Evolutionary conservation across 35 echinoderm and acorn worm genomes (phyloP).

Genomic region (Heliocidaris tuberculata): DNA sequence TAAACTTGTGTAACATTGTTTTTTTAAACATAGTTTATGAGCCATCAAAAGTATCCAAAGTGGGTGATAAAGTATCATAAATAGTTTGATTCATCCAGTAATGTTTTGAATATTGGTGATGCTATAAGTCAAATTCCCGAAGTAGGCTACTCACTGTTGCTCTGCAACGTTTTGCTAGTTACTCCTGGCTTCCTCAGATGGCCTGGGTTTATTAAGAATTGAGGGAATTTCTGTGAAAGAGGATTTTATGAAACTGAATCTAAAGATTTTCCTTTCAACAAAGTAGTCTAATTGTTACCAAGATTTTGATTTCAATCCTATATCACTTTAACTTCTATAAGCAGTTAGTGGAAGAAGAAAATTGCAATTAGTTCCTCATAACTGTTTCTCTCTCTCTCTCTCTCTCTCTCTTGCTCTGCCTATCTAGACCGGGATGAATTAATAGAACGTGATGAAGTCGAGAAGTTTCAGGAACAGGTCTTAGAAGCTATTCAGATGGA

Average conservation of each 20-base stretch:
- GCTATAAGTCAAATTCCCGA: too few species aligned
- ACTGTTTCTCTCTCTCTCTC: neutral
- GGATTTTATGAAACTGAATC: neutral
- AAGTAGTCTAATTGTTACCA: neutral
- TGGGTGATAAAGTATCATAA: too few species aligned
- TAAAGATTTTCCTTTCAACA: neutral
- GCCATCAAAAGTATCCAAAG: too few species aligned
- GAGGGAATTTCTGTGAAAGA: too few species aligned
- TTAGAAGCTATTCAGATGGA: slow-evolving; percentile 92
- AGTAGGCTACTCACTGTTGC: too few species aligned
- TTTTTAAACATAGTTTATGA: too few species aligned
- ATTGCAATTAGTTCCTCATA: neutral
- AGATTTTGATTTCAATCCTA: neutral
- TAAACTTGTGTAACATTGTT: too few species aligned
- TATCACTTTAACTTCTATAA: neutral
- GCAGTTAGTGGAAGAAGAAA: neutral
- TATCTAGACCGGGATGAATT: slow-evolving; percentile 92
- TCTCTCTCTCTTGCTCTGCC: neutral
- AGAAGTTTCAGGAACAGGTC: slow-evolving; percentile 92
- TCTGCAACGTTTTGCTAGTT: too few species aligned
- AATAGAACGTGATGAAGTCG: slow-evolving; percentile 76
- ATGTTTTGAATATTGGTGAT: too few species aligned
- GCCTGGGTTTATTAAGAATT: too few species aligned
- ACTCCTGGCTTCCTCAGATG: too few species aligned
- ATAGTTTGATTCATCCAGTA: too few species aligned